Evolutionary conservation across 2,888 invertebrate species (phyloP), one percentile per base, ranked within the genome.

Genomic region (Amphipyra tragopoginis): DNA sequence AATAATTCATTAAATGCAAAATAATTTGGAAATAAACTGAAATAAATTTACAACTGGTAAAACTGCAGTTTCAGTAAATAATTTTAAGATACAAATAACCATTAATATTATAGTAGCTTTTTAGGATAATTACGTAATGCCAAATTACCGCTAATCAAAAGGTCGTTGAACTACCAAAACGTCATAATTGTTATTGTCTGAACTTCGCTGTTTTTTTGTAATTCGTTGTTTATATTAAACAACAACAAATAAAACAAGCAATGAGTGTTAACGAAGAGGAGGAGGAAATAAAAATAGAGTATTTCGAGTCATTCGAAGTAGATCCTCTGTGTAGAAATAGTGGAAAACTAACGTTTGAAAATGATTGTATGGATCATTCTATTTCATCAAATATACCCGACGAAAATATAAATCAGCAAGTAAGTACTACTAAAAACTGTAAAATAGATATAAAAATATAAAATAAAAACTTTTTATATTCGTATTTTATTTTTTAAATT

Each of bases 201-300:
- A 64, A 51, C 50, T 69, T 74, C 15, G 40, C 29, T 29, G 14
- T 14, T 45, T 26, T 1, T 42, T 39, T 36, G 4, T 15, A 15
- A 34, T 10, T 8, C 36, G 39, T 44, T 60, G 55, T 43, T 42
- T 10, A 45, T 10, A 55, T 8, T 29, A 52, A 14, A 11, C 38
- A 34, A 39, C 52, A n/a, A 10, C 7, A 11, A 3, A 43, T 13
- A 53, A 72, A n/a, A 10, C 7, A 11, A 3, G 40, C 13, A 53
- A 72, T 72, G 72, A 59, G 15, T 54, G 43, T 26, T 47, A 55
- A 56, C 42, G 43, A 65, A 10, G 82, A 81, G 15, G 84, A 87
- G 75, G 62, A 45, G 11, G 84, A 85, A 82, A 89, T 89, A 56
- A 87, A 88, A 79, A 82, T 89, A 42, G 88, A 89, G 81, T 88